Evolutionary conservation across 2,113 vertebrate species (phyloP).

Genomic region (Corythornis cristatus): DNA sequence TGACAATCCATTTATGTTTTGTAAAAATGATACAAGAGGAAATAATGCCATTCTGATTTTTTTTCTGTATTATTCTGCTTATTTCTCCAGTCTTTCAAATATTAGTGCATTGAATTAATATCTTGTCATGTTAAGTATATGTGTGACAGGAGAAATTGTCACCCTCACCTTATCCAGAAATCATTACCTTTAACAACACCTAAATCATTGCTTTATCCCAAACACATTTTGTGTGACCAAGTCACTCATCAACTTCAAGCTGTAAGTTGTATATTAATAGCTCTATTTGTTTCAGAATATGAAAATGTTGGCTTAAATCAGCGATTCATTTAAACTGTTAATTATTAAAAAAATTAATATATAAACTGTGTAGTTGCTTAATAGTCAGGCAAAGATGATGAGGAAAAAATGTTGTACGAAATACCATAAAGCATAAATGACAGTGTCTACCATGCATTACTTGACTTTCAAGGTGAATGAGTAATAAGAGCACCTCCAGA

Average conservation of each 20-base stretch:
- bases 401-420: neutral
- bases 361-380: neutral
- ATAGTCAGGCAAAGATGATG: neutral
- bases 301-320: neutral
- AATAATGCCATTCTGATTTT: neutral
- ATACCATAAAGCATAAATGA: neutral
- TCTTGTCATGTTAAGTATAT: neutral
- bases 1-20: neutral
- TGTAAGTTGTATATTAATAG: neutral
- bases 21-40: neutral
- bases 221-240: neutral
- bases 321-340: neutral
- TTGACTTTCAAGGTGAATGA: neutral
- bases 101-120: neutral
- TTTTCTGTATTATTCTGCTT: neutral
- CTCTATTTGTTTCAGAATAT: neutral
- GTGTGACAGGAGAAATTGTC: neutral
- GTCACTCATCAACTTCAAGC: neutral
- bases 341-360: neutral
- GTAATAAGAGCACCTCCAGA: neutral
- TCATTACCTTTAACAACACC: neutral
- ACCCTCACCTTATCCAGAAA: neutral
- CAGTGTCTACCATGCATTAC: neutral
- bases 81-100: neutral
- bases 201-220: neutral